Percentiles rank a stretch among this genome's conserved stretches.
Evolutionary conservation across 2,888 invertebrate genomes (phyloP).

Genomic region (Idaea straminata): DNA sequence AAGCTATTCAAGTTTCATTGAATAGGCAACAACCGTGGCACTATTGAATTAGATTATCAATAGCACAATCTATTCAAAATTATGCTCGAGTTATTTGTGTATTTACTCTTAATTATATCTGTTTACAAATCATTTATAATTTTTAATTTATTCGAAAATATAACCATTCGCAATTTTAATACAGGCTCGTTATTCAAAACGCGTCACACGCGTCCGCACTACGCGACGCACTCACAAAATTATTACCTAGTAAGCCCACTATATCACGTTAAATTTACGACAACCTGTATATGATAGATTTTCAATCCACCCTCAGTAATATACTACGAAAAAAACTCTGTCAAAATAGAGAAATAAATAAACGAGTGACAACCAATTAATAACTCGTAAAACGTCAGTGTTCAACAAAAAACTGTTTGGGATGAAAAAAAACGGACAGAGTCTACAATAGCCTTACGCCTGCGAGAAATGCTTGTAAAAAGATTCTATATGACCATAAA

Average conservation of each 20-base stretch:
- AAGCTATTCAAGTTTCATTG: conserved; percentile 3
- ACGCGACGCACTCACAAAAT: conserved; percentile 71
- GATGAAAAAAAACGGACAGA: conserved; percentile 71
- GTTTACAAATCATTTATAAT: background rate
- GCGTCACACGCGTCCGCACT: conserved; percentile 76
- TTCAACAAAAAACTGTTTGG: conserved; percentile 70
- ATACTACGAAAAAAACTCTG: conserved; percentile 69
- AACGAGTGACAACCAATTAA: conserved; percentile 79
- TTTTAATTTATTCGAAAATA: conserved; percentile 26
- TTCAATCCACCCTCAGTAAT: conserved; percentile 75
- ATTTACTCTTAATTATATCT: background rate
- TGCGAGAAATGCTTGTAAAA: conserved; percentile 75
- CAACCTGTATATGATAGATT: conserved; percentile 80
- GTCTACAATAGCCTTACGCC: conserved; percentile 71
- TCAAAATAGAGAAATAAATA: conserved; percentile 81
- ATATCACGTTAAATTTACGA: conserved; percentile 78
- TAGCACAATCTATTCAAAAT: background rate
- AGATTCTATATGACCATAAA: conserved; percentile 74
- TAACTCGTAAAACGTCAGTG: conserved; percentile 80
- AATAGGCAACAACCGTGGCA: conserved; percentile 13
- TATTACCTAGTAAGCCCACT: conserved; percentile 76
- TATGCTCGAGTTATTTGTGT: background rate
- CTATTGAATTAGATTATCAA: background rate
- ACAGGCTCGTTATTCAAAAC: conserved; percentile 72
- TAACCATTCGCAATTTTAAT: conserved; percentile 69